Conservation (phyloP, 64 coral and sea anemone species). For the Montipora foliosa region DNA sequence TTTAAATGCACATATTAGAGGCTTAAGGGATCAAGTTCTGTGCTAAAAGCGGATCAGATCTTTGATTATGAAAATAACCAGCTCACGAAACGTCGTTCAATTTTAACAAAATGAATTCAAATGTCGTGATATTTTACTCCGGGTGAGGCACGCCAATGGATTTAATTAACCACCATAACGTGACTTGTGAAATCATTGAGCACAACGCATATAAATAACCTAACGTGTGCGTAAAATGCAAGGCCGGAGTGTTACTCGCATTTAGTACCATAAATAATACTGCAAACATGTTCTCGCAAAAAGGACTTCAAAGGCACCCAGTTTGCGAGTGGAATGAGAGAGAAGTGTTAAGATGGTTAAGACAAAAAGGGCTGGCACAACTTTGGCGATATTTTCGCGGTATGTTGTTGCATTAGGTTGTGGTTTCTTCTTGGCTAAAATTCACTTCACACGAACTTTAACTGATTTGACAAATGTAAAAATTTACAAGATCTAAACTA, state of each 20-base stretch:
- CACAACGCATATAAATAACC: not conserved
- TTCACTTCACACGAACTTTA: not conserved
- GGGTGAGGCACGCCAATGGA: not conserved
- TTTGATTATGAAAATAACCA: not conserved
- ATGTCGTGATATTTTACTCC: not conserved
- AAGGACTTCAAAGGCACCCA: constrained; percentile 35
- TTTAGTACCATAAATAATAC: too few species aligned
- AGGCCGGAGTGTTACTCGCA: too few species aligned
- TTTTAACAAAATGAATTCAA: not conserved
- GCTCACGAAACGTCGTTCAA: not conserved
- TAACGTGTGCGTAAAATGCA: not conserved
- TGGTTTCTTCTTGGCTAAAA: not conserved
- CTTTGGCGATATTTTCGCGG: constrained; percentile 44
- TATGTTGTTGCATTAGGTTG: not conserved
- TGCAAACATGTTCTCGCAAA: constrained; percentile 47
- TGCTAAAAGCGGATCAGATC: not conserved
- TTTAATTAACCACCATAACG: not conserved
- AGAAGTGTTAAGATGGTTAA: constrained; percentile 41
- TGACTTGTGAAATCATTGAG: not conserved
- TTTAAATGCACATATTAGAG: not conserved
- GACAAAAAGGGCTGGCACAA: not conserved
- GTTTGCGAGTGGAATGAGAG: constrained; percentile 23
- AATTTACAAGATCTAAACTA: not conserved
- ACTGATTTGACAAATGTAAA: not conserved
- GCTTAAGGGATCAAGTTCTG: not conserved